Evolutionary conservation across 2,797 vertebrate genomes (phyloP).

Genomic region (Caiman crocodilus): DNA sequence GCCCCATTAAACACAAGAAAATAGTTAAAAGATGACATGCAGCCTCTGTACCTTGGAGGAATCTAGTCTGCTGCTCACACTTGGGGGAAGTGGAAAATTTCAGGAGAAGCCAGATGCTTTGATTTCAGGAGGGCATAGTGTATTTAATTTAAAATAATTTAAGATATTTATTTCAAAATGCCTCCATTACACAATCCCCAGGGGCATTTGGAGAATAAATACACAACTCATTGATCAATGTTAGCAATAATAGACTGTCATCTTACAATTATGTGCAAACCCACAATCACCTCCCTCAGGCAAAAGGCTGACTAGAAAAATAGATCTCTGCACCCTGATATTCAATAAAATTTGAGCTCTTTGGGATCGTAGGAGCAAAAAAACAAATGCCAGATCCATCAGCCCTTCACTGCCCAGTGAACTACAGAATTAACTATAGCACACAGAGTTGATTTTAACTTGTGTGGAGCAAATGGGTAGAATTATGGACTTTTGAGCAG

Average conservation of each 20-base stretch:
- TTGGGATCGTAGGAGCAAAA: not conserved
- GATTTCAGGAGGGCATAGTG: slow-evolving; percentile 1
- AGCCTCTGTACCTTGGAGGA: not conserved
- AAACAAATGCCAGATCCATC: not conserved
- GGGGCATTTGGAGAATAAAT: not conserved
- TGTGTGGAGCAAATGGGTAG: not conserved
- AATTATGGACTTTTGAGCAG: not conserved
- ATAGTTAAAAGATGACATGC: slow-evolving; percentile 18
- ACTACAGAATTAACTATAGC: not conserved
- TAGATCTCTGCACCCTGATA: not conserved
- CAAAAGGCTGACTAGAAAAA: slow-evolving; percentile 5
- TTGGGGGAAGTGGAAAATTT: not conserved
- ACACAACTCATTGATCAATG: not conserved
- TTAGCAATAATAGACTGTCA: not conserved
- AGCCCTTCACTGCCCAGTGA: not conserved
- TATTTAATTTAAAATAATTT: slow-evolving; percentile 46
- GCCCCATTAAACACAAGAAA: slow-evolving; percentile 16
- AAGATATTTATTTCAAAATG: slow-evolving; percentile 20
- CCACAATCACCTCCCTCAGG: not conserved
- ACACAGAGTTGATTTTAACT: not conserved
- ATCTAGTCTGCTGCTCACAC: not conserved
- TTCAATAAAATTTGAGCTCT: not conserved
- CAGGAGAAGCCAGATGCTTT: not conserved
- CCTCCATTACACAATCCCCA: not conserved
- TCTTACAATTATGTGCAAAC: slow-evolving; percentile 15